Evolutionary conservation across 1,140 invertebrate species (phyloP).

Genomic region (Pararge aegeria): DNA sequence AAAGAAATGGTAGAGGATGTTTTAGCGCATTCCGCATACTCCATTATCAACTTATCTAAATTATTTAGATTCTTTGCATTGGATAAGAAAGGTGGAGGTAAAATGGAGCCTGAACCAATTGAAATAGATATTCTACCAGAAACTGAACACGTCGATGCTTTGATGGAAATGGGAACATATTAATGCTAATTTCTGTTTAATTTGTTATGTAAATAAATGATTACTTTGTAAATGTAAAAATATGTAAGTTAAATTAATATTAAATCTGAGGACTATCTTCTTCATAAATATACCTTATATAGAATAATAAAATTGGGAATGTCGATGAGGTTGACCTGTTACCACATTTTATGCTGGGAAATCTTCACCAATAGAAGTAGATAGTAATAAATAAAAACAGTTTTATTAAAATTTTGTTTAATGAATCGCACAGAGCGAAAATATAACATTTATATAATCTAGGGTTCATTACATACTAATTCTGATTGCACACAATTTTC

Average conservation of each 20-base stretch:
- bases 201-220: slow-evolving; percentile 14
- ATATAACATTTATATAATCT: neutral
- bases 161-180: slow-evolving; percentile 65
- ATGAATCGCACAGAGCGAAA: slow-evolving; percentile 12
- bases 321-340: too few relatives aligned
- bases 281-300: too few relatives aligned
- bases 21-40: slow-evolving; percentile 84
- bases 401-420: slow-evolving; percentile 18
- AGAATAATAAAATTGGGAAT: too few relatives aligned
- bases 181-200: slow-evolving; percentile 18
- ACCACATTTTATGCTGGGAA: too few relatives aligned
- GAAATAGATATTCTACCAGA: slow-evolving; percentile 72
- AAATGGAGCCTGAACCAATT: slow-evolving; percentile 54
- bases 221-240: neutral
- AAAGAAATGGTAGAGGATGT: slow-evolving; percentile 82
- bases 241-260: neutral
- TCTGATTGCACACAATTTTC: neutral
- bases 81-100: slow-evolving; percentile 47
- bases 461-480: neutral
- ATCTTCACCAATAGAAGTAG: too few relatives aligned
- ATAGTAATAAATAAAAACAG: slow-evolving; percentile 12
- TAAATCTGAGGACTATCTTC: neutral
- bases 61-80: slow-evolving; percentile 79
- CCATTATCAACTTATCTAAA: slow-evolving; percentile 82
- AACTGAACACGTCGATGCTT: slow-evolving; percentile 69